Base-by-base conservation (phyloP, 92 coral and sea anemone genomes). In the Virgularia gustaviana region DNA sequence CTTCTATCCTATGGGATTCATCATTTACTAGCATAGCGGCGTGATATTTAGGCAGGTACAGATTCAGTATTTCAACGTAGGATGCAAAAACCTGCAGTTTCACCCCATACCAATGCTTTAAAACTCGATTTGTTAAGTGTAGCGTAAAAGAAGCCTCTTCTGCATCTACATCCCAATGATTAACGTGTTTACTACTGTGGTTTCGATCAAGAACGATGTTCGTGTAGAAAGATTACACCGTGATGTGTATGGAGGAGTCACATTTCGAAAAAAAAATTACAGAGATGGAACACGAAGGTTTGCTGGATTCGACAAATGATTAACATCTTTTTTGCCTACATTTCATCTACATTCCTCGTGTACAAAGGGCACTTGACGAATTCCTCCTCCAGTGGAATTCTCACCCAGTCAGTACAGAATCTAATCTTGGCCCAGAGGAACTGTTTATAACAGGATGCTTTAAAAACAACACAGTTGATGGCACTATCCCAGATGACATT, bases 211-310 rank as follows among this genome's bases (percentile, higher is more conserved):
- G n/a, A n/a, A 60, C 66, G 35, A 60, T 33, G 43, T 31, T 4
- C n/a, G 57, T 35, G 81, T 76, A 16, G 81, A 65, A 44, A 13
- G 81, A 38, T 24, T 62, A 7, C 78, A 77, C 23, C 56, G 67
- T 0, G 79, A 82, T 51, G 71, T 82, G 13, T 82, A 82, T 31
- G 38, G 52, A 38, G 78, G 82, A 0, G 82, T 65, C 67, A 7
- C 60, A 60, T 23, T 83, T 78, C 39, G 59, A 59, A 4, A 56
- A 72, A 18, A 2, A 22, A 9, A 41, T 65, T 28, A 10, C 36
- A 1, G 18, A 41, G 22, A 19, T 65, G 13, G 72, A 65, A 65
- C 54, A 43, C 6, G 72, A 41, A 41, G 72, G 72, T 12, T 9
- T 41, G 7, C 56, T 36, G 20, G 56, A 65, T 43, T 19, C 16